Evolutionary conservation across 35 echinoderm and acorn worm species (phyloP), one percentile per base, ranked within the genome.

Genomic region (Lytechinus pictus): DNA sequence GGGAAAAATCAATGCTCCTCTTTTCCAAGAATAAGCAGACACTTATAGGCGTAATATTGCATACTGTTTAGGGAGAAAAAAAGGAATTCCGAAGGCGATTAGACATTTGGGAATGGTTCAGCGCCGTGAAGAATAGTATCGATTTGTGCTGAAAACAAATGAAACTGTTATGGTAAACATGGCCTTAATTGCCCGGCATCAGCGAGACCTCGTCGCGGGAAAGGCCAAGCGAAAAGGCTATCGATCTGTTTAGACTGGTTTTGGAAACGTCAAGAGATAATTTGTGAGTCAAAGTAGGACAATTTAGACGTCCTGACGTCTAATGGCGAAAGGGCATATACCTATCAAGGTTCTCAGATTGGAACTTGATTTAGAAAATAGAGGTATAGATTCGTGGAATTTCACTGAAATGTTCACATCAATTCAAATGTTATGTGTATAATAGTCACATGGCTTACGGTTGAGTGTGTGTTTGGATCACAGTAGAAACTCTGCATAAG

Each of bases 281-380:
- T 79, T 79, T 79, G 66, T 7, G 66, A 79, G 66, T 79, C 66
- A 79, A 79, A 79, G 66, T 79, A 79, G 66, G 66, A n/a, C 66
- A 79, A 79, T 79, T 79, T 19, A 7, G 66, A 79, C 8, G 66
- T 16, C 66, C 66, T 79, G 19, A 7, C 66, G 66, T 79, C 4
- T 79, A 79, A 79, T 79, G 66, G 21, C 66, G 14, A 19, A n/a
- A 79, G 66, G 66, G 66, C 66, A 79, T 5, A 79, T 6, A 16
- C 6, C 66, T 79, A 16, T 79, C 66, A n/a, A 24, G 66, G 16
- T 24, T 19, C 66, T 79, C 66, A 24, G 16, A 24, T 79, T 16
- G 19, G n/a, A 79, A 24, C 66, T 79, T 4, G 7, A 79, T 27
- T 79, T 79, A 24, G 3, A 19, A 44, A 44, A 44, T 44, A 79